Conservation (phyloP, 1,140 invertebrate species). For the Zaprionus capensis region DNA sequence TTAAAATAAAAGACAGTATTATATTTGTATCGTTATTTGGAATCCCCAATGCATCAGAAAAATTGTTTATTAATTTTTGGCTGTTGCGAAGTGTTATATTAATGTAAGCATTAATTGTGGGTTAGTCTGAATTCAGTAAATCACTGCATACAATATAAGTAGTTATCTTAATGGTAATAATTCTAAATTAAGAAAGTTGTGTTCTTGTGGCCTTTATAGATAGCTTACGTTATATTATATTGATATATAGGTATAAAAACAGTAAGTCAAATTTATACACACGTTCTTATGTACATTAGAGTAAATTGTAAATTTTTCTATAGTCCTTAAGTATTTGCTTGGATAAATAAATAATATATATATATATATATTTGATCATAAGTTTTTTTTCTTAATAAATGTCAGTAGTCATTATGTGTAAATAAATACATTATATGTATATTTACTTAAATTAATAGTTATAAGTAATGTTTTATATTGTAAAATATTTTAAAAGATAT, state of each 20-base stretch:
- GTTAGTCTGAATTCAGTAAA: constrained; percentile 44
- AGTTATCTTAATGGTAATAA: constrained; percentile 16
- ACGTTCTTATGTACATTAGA: constrained; percentile 44
- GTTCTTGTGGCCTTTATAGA: constrained; percentile 33
- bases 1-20: background rate
- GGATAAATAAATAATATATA: constrained; percentile 22
- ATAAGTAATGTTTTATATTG: constrained; percentile 24
- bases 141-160: constrained; percentile 36
- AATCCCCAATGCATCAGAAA: constrained; percentile 8
- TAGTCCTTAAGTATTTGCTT: constrained; percentile 19
- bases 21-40: background rate
- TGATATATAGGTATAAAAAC: constrained; percentile 47
- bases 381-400: constrained; percentile 31
- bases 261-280: constrained; percentile 43
- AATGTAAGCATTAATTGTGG: constrained; percentile 35
- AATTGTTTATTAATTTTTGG: constrained; percentile 5
- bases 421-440: constrained; percentile 42
- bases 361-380: constrained; percentile 21
- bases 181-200: constrained; percentile 40
- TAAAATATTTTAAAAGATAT: constrained; percentile 49
- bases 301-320: constrained; percentile 44
- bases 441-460: constrained; percentile 13
- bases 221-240: constrained; percentile 24
- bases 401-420: constrained; percentile 25
- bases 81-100: constrained; percentile 19